Evolutionary conservation across 2,888 invertebrate genomes (phyloP), one percentile per base, ranked within the genome.

Genomic region (Agriopis leucophaearia): DNA sequence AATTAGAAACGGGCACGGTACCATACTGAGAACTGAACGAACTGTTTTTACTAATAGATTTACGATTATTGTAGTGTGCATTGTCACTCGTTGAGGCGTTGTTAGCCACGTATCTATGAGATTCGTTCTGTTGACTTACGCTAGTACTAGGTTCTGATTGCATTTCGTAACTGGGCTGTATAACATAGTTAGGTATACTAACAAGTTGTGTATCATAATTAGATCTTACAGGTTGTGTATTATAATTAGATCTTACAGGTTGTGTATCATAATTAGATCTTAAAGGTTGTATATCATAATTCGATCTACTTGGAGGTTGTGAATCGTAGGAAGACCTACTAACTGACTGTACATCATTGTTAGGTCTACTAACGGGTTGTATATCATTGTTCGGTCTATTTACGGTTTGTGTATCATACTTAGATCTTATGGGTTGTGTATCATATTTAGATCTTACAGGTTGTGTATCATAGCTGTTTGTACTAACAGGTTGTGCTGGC

Each of bases 21-120:
- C 85, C 86, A 58, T 89, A 88, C 1, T 74, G 71, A 6, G 77
- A 74, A 56, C 78, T 84, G 42, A 80, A 52, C 15, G 72, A 75
- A 60, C 82, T 83, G 72, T 75, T 85, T 72, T 76, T 79, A 69
- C 77, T 87, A 48, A 79, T 72, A 44, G 79, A 76, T 15, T 83
- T 75, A 52, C 69, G 71, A 66, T 89, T 90, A 70, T 90, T 91
- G 69, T 88, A 89, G 54, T 74, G 80, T 50, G 80, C 64, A 35
- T 56, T 71, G 54, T 82, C 76, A 42, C 66, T 64, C 71, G 78
- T 78, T 0, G 80, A 64, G 3, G 80, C 69, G 45, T 81, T 83
- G 57, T 81, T 83, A 62, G 77, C 75, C 10, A 84, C 79, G 78
- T 87, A 82, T 72, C 79, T 82, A 51, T 85, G 89, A 88, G 90